phyloP scores from a whole-genome alignment of 92 coral and sea anemone species.

The Heliopora coerulea region DNA sequence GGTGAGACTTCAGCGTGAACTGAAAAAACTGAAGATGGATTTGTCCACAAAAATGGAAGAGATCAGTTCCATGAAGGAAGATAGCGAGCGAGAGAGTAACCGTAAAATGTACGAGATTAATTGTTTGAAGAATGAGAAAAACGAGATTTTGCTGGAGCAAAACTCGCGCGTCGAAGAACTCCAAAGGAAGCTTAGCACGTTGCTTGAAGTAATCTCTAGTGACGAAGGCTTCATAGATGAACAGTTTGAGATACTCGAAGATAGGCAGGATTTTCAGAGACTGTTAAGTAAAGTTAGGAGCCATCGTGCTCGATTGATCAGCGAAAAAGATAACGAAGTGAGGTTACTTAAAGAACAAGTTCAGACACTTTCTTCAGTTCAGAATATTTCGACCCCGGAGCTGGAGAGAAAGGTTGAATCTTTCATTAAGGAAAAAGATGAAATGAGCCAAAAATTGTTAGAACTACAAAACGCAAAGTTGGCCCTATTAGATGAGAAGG shows the following conservation, averaged over 20 bases:
- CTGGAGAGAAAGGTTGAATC: slow-evolving; percentile 60
- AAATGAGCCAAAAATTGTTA: slow-evolving; percentile 55
- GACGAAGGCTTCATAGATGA: slow-evolving; percentile 47
- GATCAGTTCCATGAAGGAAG: slow-evolving; percentile 5
- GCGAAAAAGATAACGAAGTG: slow-evolving; percentile 82
- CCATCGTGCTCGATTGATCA: slow-evolving; percentile 60
- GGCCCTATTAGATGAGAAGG: slow-evolving; percentile 64
- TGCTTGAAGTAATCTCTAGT: slow-evolving; percentile 41
- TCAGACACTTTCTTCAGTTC: slow-evolving; percentile 61
- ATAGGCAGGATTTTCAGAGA: slow-evolving; percentile 70
- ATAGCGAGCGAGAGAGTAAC: background rate
- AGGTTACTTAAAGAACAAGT: slow-evolving; percentile 71
- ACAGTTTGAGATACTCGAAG: slow-evolving; percentile 58
- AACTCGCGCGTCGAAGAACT: slow-evolving; percentile 48
- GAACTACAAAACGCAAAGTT: slow-evolving; percentile 63
- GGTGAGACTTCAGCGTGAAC: slow-evolving; percentile 33
- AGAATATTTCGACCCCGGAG: slow-evolving; percentile 50
- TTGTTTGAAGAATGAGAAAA: slow-evolving; percentile 52
- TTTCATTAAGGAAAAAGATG: slow-evolving; percentile 75
- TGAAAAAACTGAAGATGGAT: slow-evolving; percentile 31
- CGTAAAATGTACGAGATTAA: slow-evolving; percentile 36
- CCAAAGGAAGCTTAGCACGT: slow-evolving; percentile 44
- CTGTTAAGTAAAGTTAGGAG: slow-evolving; percentile 60
- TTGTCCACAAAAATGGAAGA: slow-evolving; percentile 11
- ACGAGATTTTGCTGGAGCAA: slow-evolving; percentile 33